Percentiles rank a stretch among this genome's conserved stretches.
phyloP scores from a whole-genome alignment of 92 coral and sea anemone genomes.

The Siderastrea radians region DNA sequence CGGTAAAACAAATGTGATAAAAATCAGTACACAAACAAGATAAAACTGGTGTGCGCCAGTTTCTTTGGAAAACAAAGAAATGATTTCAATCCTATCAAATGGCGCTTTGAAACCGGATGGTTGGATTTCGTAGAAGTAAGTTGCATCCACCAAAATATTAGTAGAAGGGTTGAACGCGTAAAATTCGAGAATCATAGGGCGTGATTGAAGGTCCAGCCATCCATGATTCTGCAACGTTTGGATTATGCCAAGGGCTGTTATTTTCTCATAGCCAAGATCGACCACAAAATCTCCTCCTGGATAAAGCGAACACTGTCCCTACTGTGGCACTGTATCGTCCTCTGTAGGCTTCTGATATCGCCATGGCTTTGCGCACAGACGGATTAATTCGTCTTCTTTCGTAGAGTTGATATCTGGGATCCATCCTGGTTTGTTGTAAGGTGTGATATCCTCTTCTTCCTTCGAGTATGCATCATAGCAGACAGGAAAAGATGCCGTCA shows the following conservation, averaged over 20 bases:
- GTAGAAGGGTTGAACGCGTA: constrained; percentile 73
- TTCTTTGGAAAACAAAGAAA: constrained; percentile 54
- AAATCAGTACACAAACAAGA: constrained; percentile 65
- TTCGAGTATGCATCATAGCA: constrained; percentile 70
- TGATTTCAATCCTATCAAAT: constrained; percentile 48
- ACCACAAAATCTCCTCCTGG: constrained; percentile 81
- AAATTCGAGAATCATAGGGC: constrained; percentile 73
- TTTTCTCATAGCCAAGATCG: constrained; percentile 73
- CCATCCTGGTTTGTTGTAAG: not conserved
- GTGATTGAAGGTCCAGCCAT: constrained; percentile 76
- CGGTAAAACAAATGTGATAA: constrained; percentile 54
- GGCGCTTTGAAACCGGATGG: constrained; percentile 59
- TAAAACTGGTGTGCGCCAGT: constrained; percentile 72
- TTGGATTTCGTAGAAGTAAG: constrained; percentile 68
- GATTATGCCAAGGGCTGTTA: constrained; percentile 18
- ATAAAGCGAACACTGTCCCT: constrained; percentile 76
- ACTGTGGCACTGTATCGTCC: constrained; percentile 49
- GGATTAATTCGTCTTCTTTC: constrained; percentile 18
- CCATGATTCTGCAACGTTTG: constrained; percentile 46
- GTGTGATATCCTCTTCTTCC: constrained; percentile 58
- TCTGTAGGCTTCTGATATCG: constrained; percentile 62
- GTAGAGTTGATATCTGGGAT: too few relatives aligned
- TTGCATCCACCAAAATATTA: constrained; percentile 53
- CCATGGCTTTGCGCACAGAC: constrained; percentile 82
- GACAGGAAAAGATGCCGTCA: not conserved